These are phyloP conservation scores for Microtus oregoni DNA, from an alignment of 2,113 vertebrate species.

Conservation along the genomic window DNA sequence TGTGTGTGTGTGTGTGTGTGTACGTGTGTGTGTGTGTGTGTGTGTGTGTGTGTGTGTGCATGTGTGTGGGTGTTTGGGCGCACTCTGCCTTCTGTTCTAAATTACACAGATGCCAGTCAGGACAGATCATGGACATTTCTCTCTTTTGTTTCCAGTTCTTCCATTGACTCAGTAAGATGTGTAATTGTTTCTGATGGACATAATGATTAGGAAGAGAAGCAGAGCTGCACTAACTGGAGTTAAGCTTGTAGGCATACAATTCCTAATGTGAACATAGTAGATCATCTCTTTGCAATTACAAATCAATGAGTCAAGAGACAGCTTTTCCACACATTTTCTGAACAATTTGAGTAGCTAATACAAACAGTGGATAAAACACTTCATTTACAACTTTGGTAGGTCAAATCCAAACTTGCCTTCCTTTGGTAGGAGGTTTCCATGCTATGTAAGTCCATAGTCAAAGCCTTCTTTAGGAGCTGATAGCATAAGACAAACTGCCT, in stretches of 20 bases:
- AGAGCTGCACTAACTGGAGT: background rate
- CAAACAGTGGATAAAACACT: background rate
- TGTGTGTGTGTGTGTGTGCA: too few species aligned
- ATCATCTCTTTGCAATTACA: slow-evolving; percentile 36
- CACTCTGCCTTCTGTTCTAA: background rate
- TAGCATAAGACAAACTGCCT: background rate
- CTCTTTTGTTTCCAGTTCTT: background rate
- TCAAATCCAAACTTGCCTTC: background rate
- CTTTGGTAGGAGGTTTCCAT: background rate
- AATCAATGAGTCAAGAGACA: background rate
- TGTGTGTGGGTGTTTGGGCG: too few species aligned
- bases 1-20: too few species aligned
- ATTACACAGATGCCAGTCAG: background rate
- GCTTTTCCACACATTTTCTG: background rate
- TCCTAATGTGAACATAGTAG: background rate
- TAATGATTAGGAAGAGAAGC: slow-evolving; percentile 9
- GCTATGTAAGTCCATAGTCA: background rate
- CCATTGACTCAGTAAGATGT: background rate
- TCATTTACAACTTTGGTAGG: background rate
- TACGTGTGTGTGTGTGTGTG: too few species aligned
- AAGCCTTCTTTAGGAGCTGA: background rate
- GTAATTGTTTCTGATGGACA: background rate
- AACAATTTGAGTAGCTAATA: background rate
- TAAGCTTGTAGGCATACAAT: slow-evolving; percentile 39
- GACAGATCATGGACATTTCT: fast-evolving